phyloP scores from a whole-genome alignment of 2,797 vertebrate genomes.

The Diplodus puntazzo region DNA sequence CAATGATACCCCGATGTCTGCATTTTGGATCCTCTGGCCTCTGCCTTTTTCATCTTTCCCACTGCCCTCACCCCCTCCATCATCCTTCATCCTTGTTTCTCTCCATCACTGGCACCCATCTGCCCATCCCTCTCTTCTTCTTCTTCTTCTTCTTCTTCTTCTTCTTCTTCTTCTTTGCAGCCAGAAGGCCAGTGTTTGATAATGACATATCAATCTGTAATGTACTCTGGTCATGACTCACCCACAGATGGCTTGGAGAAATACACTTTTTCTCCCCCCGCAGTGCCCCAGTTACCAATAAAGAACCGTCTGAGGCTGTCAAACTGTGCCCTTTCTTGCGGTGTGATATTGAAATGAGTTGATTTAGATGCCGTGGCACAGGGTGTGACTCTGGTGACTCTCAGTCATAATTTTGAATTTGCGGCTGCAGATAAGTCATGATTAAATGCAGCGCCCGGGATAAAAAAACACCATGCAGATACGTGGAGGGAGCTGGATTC shows the following conservation, averaged over 20 bases:
- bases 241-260: constrained; percentile 76
- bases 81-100: constrained; percentile 55
- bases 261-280: constrained; percentile 57
- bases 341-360: constrained; percentile 70
- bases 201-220: constrained; percentile 81
- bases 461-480: constrained; percentile 20
- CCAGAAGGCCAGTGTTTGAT: constrained; percentile 77
- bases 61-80: constrained; percentile 23
- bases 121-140: constrained; percentile 28
- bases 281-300: constrained; percentile 79
- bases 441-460: constrained; percentile 42
- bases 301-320: constrained; percentile 71
- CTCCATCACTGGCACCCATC: constrained; percentile 51
- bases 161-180: constrained; percentile 42
- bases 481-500: constrained; percentile 26
- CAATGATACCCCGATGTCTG: neutral
- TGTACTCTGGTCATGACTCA: constrained; percentile 82
- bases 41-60: constrained; percentile 37
- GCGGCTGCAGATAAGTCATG: constrained; percentile 45
- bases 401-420: constrained; percentile 65
- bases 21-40: neutral
- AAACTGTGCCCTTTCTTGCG: constrained; percentile 66
- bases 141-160: constrained; percentile 48
- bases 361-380: constrained; percentile 68
- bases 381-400: constrained; percentile 44